Evolutionary conservation across 2,113 vertebrate genomes (phyloP).

Genomic region (Otocyon megalotis): DNA sequence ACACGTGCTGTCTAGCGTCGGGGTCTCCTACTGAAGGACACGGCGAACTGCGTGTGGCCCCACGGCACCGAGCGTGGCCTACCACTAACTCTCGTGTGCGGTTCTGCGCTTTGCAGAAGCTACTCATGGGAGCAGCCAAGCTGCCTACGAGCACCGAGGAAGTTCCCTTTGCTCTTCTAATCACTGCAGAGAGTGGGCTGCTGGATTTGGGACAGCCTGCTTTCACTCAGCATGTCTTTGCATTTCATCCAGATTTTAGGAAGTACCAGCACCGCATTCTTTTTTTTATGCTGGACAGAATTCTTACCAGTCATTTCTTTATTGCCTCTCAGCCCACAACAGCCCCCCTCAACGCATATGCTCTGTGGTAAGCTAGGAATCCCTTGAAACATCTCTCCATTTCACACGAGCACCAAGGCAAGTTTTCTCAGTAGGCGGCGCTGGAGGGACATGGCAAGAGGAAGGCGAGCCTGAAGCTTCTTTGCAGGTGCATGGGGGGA

Average conservation of each 20-base stretch:
- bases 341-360: accelerated
- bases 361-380: not conserved
- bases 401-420: accelerated
- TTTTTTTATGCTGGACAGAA: no score
- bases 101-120: no score
- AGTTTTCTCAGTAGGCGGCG: not conserved
- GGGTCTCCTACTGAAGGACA: no score
- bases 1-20: no score
- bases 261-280: accelerated
- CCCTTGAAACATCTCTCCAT: accelerated
- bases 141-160: no score
- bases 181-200: no score
- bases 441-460: accelerated
- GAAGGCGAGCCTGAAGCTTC: accelerated
- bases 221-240: not conserved
- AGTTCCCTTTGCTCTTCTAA: no score
- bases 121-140: no score
- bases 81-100: no score
- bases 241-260: not conserved
- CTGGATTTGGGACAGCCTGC: not conserved
- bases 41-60: no score
- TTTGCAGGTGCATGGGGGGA: not conserved
- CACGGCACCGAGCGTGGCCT: no score
- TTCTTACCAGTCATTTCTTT: accelerated
- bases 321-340: not conserved